Percentiles rank a stretch among this genome's conserved stretches.
Conservation (phyloP, 1,140 invertebrate genomes). For the Drosophila nasuta region DNA sequence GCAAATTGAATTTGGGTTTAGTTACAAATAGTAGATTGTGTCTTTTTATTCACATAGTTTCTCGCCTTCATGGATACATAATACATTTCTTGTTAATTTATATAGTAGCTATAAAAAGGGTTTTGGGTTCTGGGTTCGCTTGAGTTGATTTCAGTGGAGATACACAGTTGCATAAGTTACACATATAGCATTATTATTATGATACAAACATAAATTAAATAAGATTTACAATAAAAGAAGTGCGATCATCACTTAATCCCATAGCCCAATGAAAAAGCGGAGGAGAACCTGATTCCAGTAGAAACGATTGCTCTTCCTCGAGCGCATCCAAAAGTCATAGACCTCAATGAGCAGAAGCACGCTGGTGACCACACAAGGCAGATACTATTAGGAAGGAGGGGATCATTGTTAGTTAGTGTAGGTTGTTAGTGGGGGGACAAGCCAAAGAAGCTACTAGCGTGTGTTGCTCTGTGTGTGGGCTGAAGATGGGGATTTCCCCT, state of each 20-base stretch:
- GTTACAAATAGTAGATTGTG: conserved; percentile 41
- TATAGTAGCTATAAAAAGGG: conserved; percentile 23
- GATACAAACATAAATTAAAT: conserved; percentile 65
- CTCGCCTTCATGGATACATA: conserved; percentile 58
- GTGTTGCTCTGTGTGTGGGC: neutral
- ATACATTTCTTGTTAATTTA: conserved; percentile 45
- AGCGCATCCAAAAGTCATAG: neutral
- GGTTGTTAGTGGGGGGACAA: conserved; percentile 19
- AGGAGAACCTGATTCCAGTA: neutral
- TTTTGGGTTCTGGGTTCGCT: conserved; percentile 36
- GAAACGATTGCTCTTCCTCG: neutral
- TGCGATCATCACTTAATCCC: conserved; percentile 9
- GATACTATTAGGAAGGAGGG: conserved; percentile 14
- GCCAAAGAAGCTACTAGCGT: neutral
- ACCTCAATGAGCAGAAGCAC: conserved; percentile 6
- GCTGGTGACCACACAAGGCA: conserved; percentile 15
- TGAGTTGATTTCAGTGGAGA: conserved; percentile 65
- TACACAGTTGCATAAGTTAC: conserved; percentile 46
- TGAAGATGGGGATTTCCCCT: neutral
- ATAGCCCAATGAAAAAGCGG: neutral
- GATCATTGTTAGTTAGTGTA: conserved; percentile 18
- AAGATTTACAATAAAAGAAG: conserved; percentile 31
- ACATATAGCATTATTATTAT: conserved; percentile 15
- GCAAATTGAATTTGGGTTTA: conserved; percentile 67
- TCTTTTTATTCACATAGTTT: conserved; percentile 59